Evolutionary conservation across 92 coral and sea anemone species (phyloP), one percentile per base, ranked within the genome.

Genomic region (Galaxea fascicularis): DNA sequence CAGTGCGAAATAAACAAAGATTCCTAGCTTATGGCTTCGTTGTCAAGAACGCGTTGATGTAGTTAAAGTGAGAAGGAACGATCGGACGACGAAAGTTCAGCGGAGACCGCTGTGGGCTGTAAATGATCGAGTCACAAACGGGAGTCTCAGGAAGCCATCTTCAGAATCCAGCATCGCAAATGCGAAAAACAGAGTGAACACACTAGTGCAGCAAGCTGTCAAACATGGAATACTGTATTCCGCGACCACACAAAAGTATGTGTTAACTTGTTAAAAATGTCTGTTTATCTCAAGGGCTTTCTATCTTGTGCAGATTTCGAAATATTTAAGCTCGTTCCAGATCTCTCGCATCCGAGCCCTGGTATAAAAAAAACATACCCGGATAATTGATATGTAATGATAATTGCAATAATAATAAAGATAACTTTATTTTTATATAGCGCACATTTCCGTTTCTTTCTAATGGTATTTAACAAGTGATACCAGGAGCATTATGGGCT

Each of bases 271-370:
- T 26, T 54, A 15, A 13, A 22, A 17, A 25, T 25, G 17, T 49
- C 63, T 51, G 78, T 73, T 49, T 22, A 31, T 35, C 41, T 35
- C 41, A 35, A 35, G 41, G 6, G 27, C 17, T 8, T 29, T 21
- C 13, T 10, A 0, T 22, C 26, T 11, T 21, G 26, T 35, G 41
- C 6, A 35, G 3, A 4, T 29, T 62, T 77, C 54, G 58, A 77
- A 76, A 76, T 44, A 10, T 8, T 18, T 49, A 20, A 30, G 20
- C 74, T 79, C 84, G 74, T 4, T 39, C 82, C 82, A 78, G 82
- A 44, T 64, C 59, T 14, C 72, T 78, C 57, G 72, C 82, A 17
- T 1, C 44, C 53, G 2, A 4, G 20, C 13, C 65, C 27, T 26
- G 41, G n/a, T n/a, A n/a, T n/a, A n/a, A n/a, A n/a, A n/a, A n/a